Base-by-base conservation (phyloP, 2,888 invertebrate genomes). In the Steinernema scapterisci region DNA sequence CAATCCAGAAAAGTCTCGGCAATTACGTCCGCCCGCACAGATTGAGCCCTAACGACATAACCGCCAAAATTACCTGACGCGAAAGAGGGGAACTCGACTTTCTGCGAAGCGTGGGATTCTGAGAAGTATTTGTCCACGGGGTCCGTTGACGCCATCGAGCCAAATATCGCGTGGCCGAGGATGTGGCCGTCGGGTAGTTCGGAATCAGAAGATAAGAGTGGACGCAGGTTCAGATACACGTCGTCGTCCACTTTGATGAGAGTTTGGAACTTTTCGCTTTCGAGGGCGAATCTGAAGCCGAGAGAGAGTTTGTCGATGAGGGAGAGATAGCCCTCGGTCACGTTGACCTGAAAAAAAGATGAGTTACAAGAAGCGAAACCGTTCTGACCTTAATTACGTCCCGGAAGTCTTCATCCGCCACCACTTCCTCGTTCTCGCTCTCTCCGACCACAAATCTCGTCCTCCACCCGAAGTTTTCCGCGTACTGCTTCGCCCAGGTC, bases 121-220 rank as follows among this genome's bases (percentile, higher is more conserved):
- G 63, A 63, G 31, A 63, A 63, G 63, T 63, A 63, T 27, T 63
- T 63, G 63, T 63, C 63, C 31, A 63, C 63, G 63, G 63, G 63
- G 63, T 63, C 63, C 31, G 63, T 31, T 1, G 63, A 63, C 16
- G 63, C 63, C 63, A 31, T 31, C 31, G 63, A 63, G 38, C 63
- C 63, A n/a, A 63, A 63, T 27, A 63, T 63, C 31, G 63, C 63
- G 63, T 63, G 63, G 27, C 63, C 63, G 63, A 63, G 63, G 31
- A 63, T 31, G 27, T n/a, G 23, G 16, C 63, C 63, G 5, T 63
- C 31, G 25, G 63, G 27, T 13, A 25, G 31, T 9, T 63, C 63
- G 31, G 63, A 63, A 16, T 31, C 63, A 27, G 27, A 6, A 6
- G 21, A 16, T 5, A 63, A 31, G 27, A 63, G 31, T 7, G 63